Base-by-base conservation (phyloP, 2,113 vertebrate species). In the Indicator indicator region DNA sequence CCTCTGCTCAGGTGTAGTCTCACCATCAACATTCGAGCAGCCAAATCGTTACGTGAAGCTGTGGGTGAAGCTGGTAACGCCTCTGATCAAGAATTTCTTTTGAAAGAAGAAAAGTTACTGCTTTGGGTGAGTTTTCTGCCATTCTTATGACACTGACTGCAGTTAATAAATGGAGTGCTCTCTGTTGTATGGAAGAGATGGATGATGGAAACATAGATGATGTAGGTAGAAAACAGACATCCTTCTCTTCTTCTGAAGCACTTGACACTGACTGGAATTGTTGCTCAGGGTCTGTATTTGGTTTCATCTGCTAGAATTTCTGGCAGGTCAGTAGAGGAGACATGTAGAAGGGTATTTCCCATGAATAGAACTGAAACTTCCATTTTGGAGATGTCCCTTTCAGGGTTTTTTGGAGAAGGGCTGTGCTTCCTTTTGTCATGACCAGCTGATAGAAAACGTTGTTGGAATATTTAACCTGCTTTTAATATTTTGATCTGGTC, bases 51-150 rank as follows among this genome's bases (percentile, higher is more conserved):
- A 98, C 1, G 98, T 99, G 89, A 99, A 99, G 91, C 98, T 99
- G 92, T 99, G 99, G 99, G 99, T 99, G 90, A 99, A 99, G 95
- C 97, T 99, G 85, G 98, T 99, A 71, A 99, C 99, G 0, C 99
- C 99, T 2, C 95, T 99, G 85, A 99, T 99, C 95, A 99, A 99
- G 98, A 99, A 99, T 96, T 99, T 99, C 98, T 99, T 99, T 97
- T 99, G 95, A 98, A 91, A 80, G 85, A 36, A 33, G 54, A 69
- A 60, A 92, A 91, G 89, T 78, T 80, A 28, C 40, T 65, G 70
- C 60, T 36, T 88, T 74, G 67, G 76, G 91, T 95, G 82, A 94
- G 82, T 90, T 64, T 80, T 33, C 20, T 84, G 72, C 72, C 12
- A 2, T 65, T 59, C 26, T 52, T 46, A 24, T 1, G 46, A 27